Conservation (phyloP, 2,113 vertebrate species). For the Carollia perspicillata region DNA sequence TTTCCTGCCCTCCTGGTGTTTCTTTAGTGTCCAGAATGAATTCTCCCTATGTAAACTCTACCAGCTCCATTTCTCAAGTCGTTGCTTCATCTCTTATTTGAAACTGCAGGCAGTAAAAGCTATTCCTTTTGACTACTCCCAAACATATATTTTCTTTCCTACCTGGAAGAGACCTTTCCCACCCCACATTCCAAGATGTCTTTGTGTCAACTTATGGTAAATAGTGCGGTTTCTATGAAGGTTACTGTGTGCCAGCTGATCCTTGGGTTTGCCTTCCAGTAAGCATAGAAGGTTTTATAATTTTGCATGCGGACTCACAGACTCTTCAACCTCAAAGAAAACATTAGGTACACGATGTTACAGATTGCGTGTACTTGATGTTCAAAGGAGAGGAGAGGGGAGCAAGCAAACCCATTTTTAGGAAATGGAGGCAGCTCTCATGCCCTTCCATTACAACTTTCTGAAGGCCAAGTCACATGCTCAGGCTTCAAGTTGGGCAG, state of each 20-base stretch:
- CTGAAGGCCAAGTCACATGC: not conserved
- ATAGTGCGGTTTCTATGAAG: not conserved
- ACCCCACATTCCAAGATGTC: not conserved
- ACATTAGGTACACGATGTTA: not conserved
- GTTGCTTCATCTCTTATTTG: not conserved
- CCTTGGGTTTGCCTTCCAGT: not conserved
- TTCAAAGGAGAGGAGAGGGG: not conserved
- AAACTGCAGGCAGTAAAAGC: not conserved
- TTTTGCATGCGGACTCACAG: not conserved
- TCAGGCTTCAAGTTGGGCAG: not conserved
- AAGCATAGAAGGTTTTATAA: not conserved
- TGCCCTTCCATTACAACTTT: not conserved
- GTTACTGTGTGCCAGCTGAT: not conserved
- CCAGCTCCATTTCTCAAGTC: not conserved
- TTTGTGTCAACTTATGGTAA: not conserved
- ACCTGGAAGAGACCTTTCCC: not conserved
- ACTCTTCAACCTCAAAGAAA: not conserved
- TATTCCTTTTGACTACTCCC: not conserved
- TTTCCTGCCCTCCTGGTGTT: not conserved
- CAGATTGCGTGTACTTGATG: not conserved
- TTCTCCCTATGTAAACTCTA: not conserved
- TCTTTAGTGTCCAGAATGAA: not conserved
- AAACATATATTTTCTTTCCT: not conserved
- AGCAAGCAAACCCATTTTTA: not conserved
- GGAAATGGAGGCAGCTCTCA: not conserved